Evolutionary conservation across 2,113 vertebrate genomes (phyloP), one percentile per base, ranked within the genome.

Genomic region (Salvelinus fontinalis): DNA sequence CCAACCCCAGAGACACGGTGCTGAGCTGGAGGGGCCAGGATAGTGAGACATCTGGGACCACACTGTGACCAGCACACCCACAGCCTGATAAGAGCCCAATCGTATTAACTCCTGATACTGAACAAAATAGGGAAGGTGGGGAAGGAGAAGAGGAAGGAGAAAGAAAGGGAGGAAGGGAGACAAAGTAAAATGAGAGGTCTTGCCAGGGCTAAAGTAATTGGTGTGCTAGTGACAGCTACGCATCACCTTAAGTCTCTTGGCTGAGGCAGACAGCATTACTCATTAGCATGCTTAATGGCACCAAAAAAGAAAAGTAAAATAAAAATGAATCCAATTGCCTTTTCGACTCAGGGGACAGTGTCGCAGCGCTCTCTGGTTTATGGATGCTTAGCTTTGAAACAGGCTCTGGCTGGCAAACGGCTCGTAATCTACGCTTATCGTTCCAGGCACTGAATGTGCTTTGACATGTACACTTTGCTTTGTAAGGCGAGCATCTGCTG

Each of bases 101-200:
- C 75, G 77, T 67, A 86, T 89, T 84, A 85, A 86, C 39, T 83
- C 79, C 71, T 75, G 70, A 79, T 78, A 81, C 51, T 68, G 51
- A 48, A 67, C 75, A 20, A 78, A 85, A 85, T 72, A 65, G 5
- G 59, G 29, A 60, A 13, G 49, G 4, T 2, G 24, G 14, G 20
- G 70, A 3, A 39, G 27, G 24, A 27, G 13, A 18, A 65, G 31
- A 24, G 27, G 22, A 18, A 22, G 2, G 34, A 20, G 73, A 74
- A 34, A 34, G 59, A 12, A 27, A 49, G 44, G 39, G 54, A 22
- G 73, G 76, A 57, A 51, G 39, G 75, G 12, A 67, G 26, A 66
- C 49, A 26, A 6, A 27, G 51, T 4, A 48, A 11, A 9, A 7
- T 59, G 60, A 69, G 24, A 75, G 78, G 57, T 76, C 57, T 72